Evolutionary conservation across 2,797 vertebrate species (phyloP).

Genomic region (Australoheros facetus): DNA sequence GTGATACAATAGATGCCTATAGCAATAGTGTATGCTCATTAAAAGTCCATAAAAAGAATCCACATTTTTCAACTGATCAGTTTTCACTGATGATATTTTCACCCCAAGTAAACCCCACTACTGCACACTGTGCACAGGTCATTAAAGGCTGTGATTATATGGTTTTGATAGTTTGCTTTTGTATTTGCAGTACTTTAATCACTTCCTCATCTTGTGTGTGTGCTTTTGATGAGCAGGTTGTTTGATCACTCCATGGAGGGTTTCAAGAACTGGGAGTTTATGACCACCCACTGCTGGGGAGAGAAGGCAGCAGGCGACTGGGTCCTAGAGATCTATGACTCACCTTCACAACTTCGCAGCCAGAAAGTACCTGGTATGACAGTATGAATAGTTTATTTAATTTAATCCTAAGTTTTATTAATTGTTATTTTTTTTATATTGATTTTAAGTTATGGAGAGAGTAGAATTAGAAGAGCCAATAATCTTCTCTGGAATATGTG

Average conservation of each 20-base stretch:
- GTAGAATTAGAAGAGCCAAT: neutral
- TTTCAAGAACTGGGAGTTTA: conserved; percentile 99
- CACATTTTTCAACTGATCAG: neutral
- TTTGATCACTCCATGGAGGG: conserved; percentile 99
- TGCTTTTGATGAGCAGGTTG: conserved; percentile 79
- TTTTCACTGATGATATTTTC: neutral
- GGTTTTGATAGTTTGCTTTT: conserved; percentile 31
- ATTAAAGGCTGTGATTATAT: conserved; percentile 29
- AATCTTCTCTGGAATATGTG: neutral
- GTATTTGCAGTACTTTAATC: conserved; percentile 28
- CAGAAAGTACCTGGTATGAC: conserved; percentile 95
- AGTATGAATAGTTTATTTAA: neutral
- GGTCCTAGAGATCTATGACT: conserved; percentile 97
- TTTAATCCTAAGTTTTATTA: neutral
- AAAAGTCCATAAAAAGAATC: neutral
- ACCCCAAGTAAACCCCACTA: conserved; percentile 20
- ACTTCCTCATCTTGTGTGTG: conserved; percentile 29
- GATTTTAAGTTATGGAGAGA: neutral
- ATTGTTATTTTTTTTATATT: neutral
- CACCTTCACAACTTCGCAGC: conserved; percentile 95
- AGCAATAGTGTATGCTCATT: neutral
- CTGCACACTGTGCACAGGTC: conserved; percentile 4
- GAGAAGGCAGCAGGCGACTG: conserved; percentile 97
- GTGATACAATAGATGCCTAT: neutral
- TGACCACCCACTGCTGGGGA: conserved; percentile 99